phyloP scores from a whole-genome alignment of 1,140 invertebrate species.

The Penaeus japonicus region DNA sequence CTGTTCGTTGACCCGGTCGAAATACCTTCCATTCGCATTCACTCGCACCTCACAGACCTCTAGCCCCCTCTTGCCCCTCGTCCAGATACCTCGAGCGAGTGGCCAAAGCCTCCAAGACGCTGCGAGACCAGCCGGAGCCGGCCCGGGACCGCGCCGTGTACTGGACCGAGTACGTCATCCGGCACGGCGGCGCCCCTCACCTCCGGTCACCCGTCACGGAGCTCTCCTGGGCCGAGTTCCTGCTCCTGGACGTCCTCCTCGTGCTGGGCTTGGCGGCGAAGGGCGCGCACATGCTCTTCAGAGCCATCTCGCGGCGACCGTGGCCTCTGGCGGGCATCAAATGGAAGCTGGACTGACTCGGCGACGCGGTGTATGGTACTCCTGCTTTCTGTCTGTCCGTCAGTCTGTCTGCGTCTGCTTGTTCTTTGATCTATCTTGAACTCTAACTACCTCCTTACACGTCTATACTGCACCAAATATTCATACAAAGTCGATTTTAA shows the following conservation, averaged over 20 bases:
- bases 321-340: neutral
- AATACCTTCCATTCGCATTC: no score
- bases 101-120: neutral
- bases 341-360: neutral
- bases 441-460: no score
- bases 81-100: neutral
- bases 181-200: conserved; percentile 66
- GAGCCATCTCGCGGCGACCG: neutral
- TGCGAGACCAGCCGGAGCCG: conserved; percentile 28
- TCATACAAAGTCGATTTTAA: no score
- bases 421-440: no score
- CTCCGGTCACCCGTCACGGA: conserved; percentile 62
- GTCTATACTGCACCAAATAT: no score
- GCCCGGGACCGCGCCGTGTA: conserved; percentile 11
- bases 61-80: neutral
- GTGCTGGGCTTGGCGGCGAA: neutral
- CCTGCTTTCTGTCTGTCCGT: neutral
- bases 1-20: no score
- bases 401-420: no score
- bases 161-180: conserved; percentile 70
- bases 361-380: neutral
- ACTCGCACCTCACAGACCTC: no score
- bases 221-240: conserved; percentile 21
- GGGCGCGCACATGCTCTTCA: neutral
- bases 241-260: neutral